Conservation (phyloP, 1,140 invertebrate genomes). For the Stenopsyche tienmushanensis region DNA sequence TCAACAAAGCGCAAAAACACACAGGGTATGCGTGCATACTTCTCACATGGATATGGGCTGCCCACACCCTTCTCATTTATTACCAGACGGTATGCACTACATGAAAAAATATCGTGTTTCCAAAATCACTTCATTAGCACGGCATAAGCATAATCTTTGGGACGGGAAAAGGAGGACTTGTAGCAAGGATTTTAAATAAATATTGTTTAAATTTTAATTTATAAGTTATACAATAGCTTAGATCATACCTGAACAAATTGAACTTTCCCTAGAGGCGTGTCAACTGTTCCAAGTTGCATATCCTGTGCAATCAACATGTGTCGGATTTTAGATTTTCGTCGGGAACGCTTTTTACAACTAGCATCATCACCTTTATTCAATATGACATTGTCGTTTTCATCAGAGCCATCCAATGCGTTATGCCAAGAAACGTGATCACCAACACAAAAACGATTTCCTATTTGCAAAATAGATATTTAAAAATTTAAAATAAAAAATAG, state of each 20-base stretch:
- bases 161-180: not conserved
- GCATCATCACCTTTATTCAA: not conserved
- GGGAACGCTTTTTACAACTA: not conserved
- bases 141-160: not conserved
- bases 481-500: conserved; percentile 7
- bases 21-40: no score
- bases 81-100: no score
- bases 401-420: conserved; percentile 74
- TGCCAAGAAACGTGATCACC: conserved; percentile 96
- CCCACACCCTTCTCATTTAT: no score
- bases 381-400: conserved; percentile 35
- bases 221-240: not conserved
- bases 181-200: no score
- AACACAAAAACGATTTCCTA: conserved; percentile 76
- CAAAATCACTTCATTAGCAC: no score
- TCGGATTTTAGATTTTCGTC: conserved; percentile 68
- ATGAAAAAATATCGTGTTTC: not conserved
- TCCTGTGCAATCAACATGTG: conserved; percentile 89
- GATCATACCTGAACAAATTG: conserved; percentile 65
- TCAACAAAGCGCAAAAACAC: no score
- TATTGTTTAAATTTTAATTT: not conserved
- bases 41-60: no score
- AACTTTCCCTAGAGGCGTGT: conserved; percentile 73
- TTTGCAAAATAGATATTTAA: conserved; percentile 14
- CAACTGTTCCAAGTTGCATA: conserved; percentile 67